Evolutionary conservation across 2,113 vertebrate genomes (phyloP).

Genomic region (Cynoglossus semilaevis): DNA sequence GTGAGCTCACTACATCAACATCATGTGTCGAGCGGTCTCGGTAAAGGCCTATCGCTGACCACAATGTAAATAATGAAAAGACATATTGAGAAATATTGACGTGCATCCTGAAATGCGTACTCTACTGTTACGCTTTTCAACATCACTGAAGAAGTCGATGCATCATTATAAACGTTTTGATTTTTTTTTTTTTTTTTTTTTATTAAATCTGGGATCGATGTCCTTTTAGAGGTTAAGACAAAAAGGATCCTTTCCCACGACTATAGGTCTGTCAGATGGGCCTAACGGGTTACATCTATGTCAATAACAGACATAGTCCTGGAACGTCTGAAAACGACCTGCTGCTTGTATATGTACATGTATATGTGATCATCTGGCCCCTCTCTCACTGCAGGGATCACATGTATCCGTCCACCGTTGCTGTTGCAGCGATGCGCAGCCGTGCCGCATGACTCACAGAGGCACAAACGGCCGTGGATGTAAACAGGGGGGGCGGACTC

Average conservation of each 20-base stretch:
- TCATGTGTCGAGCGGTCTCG: neutral
- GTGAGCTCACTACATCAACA: conserved; percentile 11
- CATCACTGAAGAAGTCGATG: too few relatives aligned
- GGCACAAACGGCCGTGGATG: conserved; percentile 57
- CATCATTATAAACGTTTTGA: too few relatives aligned
- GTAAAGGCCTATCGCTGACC: neutral
- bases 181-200: too few relatives aligned
- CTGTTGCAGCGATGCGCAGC: conserved; percentile 65
- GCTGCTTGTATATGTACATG: too few relatives aligned
- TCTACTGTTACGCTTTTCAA: too few relatives aligned
- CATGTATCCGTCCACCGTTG: conserved; percentile 44
- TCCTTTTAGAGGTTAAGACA: conserved; percentile 25
- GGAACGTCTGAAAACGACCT: conserved; percentile 10
- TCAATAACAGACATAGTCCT: conserved; percentile 1
- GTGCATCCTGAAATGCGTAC: too few relatives aligned
- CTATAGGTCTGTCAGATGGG: too few relatives aligned
- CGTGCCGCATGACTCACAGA: conserved; percentile 75
- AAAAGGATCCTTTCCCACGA: conserved; percentile 35
- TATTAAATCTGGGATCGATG: too few relatives aligned
- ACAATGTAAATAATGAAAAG: too few relatives aligned
- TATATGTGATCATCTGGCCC: conserved; percentile 32
- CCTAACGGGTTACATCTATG: too few relatives aligned
- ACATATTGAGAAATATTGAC: too few relatives aligned
- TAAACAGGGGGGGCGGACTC: conserved; percentile 73
- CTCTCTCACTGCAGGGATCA: conserved; percentile 49